Evolutionary conservation across 2,888 invertebrate genomes (phyloP), one percentile per base, ranked within the genome.

Genomic region (Andrena dorsata): DNA sequence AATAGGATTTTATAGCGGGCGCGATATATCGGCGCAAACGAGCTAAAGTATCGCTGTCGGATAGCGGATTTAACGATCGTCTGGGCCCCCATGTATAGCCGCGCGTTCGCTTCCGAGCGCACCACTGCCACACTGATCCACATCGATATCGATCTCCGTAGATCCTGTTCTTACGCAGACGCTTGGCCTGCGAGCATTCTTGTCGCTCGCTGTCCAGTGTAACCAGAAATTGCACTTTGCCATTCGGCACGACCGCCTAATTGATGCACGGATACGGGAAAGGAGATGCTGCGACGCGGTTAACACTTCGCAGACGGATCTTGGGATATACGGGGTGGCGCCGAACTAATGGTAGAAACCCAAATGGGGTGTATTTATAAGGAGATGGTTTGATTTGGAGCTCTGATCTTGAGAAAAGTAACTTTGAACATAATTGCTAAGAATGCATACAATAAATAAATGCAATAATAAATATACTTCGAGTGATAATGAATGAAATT

Each of bases 41-140:
- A 75, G 64, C 58, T 76, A 61, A 72, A 74, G 76, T 69, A 61
- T 72, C 51, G 75, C 65, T 60, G 80, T 80, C 72, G 35, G 79
- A 76, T 78, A 82, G 80, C 76, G 80, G 82, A 84, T 75, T 87
- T 84, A 83, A 88, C 80, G 86, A 87, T 88, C 82, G 70, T 75
- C 76, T 56, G 56, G 41, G 49, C 76, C 56, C 73, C 76, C 60
- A 66, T 61, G 53, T 69, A 75, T 60, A 77, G 65, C 76, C 74
- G 72, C 70, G 63, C 60, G 76, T 69, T 72, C 60, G 77, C 75
- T 78, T 79, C 77, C 77, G 49, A 76, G 86, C 83, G 88, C 82
- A 88, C 89, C 88, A 90, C 80, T 89, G 90, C 90, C 89, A 89
- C 85, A 90, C 89, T 90, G 85, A 88, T 90, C 90, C 86, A 90